Evolutionary conservation across 2,888 invertebrate species (phyloP).

Genomic region (Drosophila flavopinicola): DNA sequence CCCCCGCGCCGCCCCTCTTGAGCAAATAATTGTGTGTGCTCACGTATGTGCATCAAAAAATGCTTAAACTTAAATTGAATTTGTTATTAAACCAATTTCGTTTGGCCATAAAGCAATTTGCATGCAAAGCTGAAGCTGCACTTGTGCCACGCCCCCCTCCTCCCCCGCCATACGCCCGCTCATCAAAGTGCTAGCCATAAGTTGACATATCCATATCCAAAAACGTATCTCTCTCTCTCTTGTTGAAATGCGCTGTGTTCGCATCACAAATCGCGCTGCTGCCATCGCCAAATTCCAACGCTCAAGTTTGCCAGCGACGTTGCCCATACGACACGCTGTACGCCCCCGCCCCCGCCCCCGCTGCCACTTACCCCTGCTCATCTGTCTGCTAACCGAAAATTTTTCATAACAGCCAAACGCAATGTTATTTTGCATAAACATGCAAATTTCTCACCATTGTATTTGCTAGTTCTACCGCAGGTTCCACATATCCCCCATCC

Average conservation of each 20-base stretch:
- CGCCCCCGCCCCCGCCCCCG: constrained; percentile 1
- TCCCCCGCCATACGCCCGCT: background rate
- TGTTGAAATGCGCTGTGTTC: constrained; percentile 40
- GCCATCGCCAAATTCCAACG: constrained; percentile 23
- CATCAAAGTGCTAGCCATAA: background rate
- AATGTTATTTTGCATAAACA: constrained; percentile 75
- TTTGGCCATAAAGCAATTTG: constrained; percentile 59
- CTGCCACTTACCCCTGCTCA: background rate
- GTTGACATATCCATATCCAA: constrained; percentile 59
- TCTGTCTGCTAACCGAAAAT: constrained; percentile 35
- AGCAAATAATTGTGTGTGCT: constrained; percentile 46
- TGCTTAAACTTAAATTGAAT: constrained; percentile 73
- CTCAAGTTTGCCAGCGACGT: constrained; percentile 43
- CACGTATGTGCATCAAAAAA: constrained; percentile 65
- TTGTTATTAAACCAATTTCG: constrained; percentile 71
- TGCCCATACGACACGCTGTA: constrained; percentile 52
- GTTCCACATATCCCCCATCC: too few species aligned
- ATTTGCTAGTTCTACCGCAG: constrained; percentile 12
- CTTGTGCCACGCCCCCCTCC: background rate
- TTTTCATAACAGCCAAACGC: constrained; percentile 59
- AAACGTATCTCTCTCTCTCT: constrained; percentile 9
- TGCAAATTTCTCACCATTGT: constrained; percentile 74
- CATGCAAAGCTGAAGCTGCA: constrained; percentile 46
- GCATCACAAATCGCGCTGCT: constrained; percentile 58
- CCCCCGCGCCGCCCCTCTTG: background rate